Conservation (phyloP, 1,140 invertebrate species). For the Dreissena polymorpha region DNA sequence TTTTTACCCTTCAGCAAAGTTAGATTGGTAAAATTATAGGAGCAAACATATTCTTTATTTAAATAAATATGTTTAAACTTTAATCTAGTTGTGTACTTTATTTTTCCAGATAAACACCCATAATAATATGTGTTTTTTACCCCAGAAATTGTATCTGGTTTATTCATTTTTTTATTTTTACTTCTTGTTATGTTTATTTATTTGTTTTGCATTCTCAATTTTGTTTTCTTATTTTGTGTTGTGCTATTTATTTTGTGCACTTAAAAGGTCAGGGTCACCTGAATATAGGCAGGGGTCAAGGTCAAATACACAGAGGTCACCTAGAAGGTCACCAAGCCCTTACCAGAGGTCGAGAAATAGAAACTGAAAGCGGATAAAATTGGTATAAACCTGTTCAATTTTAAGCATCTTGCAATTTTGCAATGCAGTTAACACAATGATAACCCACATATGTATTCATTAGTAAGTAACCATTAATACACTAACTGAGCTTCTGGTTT, state of each 20-base stretch:
- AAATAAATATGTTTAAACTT: no score
- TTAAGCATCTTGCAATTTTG: no score
- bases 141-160: conserved; percentile 4
- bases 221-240: conserved; percentile 10
- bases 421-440: no score
- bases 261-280: conserved; percentile 45
- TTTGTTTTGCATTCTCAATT: conserved; percentile 15
- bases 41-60: no score
- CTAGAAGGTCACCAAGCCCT: conserved; percentile 34
- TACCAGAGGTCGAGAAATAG: conserved; percentile 25
- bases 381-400: no score
- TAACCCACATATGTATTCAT: no score
- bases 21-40: no score
- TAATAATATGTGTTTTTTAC: background rate
- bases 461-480: no score
- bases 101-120: background rate
- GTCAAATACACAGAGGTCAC: conserved; percentile 26
- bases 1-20: no score
- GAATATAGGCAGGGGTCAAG: background rate
- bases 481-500: no score
- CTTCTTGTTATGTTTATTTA: conserved; percentile 1
- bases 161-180: conserved; percentile 9
- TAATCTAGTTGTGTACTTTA: no score
- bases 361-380: conserved; percentile 18
- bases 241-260: background rate